Conservation (phyloP, 2,113 vertebrate species). For the Microtus richardsoni region DNA sequence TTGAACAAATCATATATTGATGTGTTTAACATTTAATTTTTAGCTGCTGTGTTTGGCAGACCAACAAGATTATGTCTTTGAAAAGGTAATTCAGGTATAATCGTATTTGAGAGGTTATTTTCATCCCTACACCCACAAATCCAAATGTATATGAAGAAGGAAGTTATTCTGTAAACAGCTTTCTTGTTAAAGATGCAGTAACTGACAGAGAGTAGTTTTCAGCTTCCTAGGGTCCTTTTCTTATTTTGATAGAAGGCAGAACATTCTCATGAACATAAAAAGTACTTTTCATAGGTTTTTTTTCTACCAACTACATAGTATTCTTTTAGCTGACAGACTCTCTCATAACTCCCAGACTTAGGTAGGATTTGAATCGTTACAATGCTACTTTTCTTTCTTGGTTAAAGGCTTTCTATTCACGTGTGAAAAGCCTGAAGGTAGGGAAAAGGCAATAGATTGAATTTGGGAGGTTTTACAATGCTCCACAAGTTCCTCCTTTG, state of each 20-base stretch:
- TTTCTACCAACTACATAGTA: constrained; percentile 49
- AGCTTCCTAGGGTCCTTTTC: constrained; percentile 72
- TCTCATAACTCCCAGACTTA: constrained; percentile 70
- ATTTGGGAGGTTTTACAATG: constrained; percentile 47
- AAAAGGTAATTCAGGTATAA: constrained; percentile 54
- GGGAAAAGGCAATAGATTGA: constrained; percentile 54
- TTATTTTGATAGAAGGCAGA: constrained; percentile 75
- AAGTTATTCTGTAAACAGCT: constrained; percentile 71
- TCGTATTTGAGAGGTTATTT: constrained; percentile 22
- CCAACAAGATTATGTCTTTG: background rate
- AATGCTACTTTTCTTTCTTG: constrained; percentile 69
- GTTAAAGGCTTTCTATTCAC: constrained; percentile 71
- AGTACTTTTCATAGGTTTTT: constrained; percentile 69
- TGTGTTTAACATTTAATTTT: background rate
- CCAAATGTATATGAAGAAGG: constrained; percentile 70
- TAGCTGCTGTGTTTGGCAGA: background rate
- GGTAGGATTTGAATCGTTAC: constrained; percentile 70
- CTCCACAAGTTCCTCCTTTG: constrained; percentile 68
- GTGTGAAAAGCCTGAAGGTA: constrained; percentile 59
- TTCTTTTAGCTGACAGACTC: constrained; percentile 68
- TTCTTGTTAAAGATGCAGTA: constrained; percentile 70
- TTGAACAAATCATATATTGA: constrained; percentile 29
- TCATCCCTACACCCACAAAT: background rate
- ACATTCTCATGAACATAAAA: constrained; percentile 64
- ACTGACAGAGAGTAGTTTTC: constrained; percentile 74